Evolutionary conservation across 2,113 vertebrate species (phyloP).

Genomic region (Hirundichthys speculiger): DNA sequence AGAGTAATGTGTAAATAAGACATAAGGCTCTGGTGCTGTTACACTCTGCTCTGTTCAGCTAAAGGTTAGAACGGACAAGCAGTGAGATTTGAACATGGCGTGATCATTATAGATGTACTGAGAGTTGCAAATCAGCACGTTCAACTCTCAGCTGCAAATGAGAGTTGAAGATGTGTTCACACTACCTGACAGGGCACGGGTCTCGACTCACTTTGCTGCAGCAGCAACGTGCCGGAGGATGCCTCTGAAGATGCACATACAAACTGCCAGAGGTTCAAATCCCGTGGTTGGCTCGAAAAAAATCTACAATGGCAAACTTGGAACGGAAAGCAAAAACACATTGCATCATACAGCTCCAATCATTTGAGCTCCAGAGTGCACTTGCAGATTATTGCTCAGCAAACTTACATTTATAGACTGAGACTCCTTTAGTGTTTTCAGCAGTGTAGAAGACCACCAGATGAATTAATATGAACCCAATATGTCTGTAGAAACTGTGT

Average conservation of each 20-base stretch:
- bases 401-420: slow-evolving; percentile 11
- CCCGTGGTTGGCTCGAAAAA: background rate
- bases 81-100: slow-evolving; percentile 18
- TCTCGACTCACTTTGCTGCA: slow-evolving; percentile 1
- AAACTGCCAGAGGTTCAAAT: background rate
- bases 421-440: slow-evolving; percentile 24
- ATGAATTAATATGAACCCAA: slow-evolving; percentile 1
- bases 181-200: slow-evolving; percentile 14
- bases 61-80: slow-evolving; percentile 43
- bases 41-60: slow-evolving; percentile 21
- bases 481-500: too few species aligned
- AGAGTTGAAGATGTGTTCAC: slow-evolving; percentile 12
- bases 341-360: background rate
- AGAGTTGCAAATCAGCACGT: too few species aligned
- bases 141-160: too few species aligned
- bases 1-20: slow-evolving; percentile 52
- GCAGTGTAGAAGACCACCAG: slow-evolving; percentile 28
- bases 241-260: background rate
- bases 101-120: slow-evolving; percentile 18
- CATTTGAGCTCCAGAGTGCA: slow-evolving; percentile 8
- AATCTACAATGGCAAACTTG: background rate
- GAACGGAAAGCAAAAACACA: background rate
- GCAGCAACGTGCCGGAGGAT: background rate
- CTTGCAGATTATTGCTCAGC: slow-evolving; percentile 15
- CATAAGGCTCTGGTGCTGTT: slow-evolving; percentile 36